phyloP scores from a whole-genome alignment of 2,113 vertebrate species.

The Phainopepla nitens region DNA sequence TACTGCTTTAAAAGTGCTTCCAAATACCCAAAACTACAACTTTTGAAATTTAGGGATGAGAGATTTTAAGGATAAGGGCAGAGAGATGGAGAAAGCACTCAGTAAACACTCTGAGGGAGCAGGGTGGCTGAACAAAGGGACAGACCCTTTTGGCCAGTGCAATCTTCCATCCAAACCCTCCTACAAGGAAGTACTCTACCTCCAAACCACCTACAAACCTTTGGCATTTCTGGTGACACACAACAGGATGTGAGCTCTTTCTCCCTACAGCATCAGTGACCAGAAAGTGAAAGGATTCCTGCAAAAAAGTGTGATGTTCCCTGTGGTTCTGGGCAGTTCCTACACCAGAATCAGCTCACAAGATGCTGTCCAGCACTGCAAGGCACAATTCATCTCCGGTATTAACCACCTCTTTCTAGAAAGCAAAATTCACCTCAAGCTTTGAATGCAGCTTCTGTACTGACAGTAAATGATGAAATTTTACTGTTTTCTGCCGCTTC shows the following conservation, averaged over 20 bases:
- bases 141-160: background rate
- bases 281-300: background rate
- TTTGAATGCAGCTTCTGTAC: slow-evolving; percentile 51
- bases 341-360: background rate
- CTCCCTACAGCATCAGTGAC: background rate
- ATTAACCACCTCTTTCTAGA: background rate
- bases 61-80: background rate
- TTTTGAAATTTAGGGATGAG: background rate
- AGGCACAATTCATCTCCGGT: background rate
- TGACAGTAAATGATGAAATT: slow-evolving; percentile 49
- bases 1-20: background rate
- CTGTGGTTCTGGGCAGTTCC: background rate
- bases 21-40: background rate
- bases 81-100: background rate
- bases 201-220: background rate
- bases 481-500: slow-evolving; percentile 42
- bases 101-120: accelerated
- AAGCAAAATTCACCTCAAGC: background rate
- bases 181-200: background rate
- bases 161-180: background rate
- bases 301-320: background rate
- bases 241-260: background rate
- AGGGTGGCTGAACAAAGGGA: background rate
- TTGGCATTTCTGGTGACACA: background rate
- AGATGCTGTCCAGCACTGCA: background rate